phyloP scores from a whole-genome alignment of 2,888 invertebrate genomes.

The Drosophila prolongata region DNA sequence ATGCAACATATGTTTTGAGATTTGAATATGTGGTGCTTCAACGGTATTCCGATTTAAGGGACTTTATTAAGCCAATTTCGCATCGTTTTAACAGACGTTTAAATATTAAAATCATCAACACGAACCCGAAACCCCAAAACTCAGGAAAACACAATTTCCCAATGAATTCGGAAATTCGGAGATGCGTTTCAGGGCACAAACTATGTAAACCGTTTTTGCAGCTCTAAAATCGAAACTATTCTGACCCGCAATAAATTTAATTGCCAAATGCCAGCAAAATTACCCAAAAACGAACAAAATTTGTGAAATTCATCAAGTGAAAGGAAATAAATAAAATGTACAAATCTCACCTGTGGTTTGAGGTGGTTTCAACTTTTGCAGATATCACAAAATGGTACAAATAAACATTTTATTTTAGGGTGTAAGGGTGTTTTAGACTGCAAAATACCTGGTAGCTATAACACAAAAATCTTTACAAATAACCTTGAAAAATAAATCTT shows the following conservation, averaged over 20 bases:
- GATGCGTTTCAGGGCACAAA: slow-evolving; percentile 2
- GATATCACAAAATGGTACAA: slow-evolving; percentile 21
- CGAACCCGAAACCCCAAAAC: background rate
- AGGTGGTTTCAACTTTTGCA: slow-evolving; percentile 4
- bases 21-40: background rate
- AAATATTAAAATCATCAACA: background rate
- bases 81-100: background rate
- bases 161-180: background rate
- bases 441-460: background rate
- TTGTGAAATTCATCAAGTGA: slow-evolving; percentile 19
- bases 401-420: background rate
- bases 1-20: slow-evolving; percentile 18
- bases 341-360: slow-evolving; percentile 39
- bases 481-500: background rate
- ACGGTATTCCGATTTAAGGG: background rate
- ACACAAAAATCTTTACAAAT: background rate
- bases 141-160: slow-evolving; percentile 4
- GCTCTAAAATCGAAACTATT: slow-evolving; percentile 2
- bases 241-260: slow-evolving; percentile 20
- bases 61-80: background rate
- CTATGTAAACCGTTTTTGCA: background rate
- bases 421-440: background rate
- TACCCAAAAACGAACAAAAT: slow-evolving; percentile 7
- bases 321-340: slow-evolving; percentile 28
- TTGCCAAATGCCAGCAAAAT: slow-evolving; percentile 9